Evolutionary conservation across 2,888 invertebrate genomes (phyloP).

Genomic region (Muschampia staudingeri): DNA sequence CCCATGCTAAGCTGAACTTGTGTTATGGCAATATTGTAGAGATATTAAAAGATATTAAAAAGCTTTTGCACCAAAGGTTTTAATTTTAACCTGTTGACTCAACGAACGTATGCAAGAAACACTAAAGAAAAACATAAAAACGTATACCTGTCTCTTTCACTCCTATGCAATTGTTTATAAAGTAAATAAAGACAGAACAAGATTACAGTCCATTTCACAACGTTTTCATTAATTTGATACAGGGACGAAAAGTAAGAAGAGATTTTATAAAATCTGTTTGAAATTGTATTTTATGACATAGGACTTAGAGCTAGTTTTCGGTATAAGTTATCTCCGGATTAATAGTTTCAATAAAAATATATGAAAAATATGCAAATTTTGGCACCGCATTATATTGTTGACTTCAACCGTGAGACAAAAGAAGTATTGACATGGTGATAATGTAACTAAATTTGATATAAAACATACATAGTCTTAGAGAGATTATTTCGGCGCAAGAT

Average conservation of each 20-base stretch:
- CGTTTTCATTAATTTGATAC: constrained; percentile 74
- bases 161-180: constrained; percentile 60
- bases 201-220: constrained; percentile 76
- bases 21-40: no score
- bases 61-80: constrained; percentile 73
- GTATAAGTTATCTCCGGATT: constrained; percentile 78
- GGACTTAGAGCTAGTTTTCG: constrained; percentile 69
- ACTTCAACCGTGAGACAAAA: constrained; percentile 39
- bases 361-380: constrained; percentile 76
- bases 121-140: constrained; percentile 68
- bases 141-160: constrained; percentile 76
- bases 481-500: constrained; percentile 77
- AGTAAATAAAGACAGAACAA: constrained; percentile 73
- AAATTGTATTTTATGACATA: constrained; percentile 66
- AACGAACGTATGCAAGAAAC: constrained; percentile 83
- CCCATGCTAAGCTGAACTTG: no score
- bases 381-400: constrained; percentile 49
- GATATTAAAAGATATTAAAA: constrained; percentile 1
- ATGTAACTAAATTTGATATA: constrained; percentile 49
- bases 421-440: constrained; percentile 26
- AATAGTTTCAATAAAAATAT: constrained; percentile 74
- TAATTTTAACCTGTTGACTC: constrained; percentile 87
- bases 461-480: constrained; percentile 12
- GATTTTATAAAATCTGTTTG: constrained; percentile 67
- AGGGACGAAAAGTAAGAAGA: constrained; percentile 36